Conservation (phyloP, 2,113 vertebrate species). For the Stomatorhinus ivindoensis region DNA sequence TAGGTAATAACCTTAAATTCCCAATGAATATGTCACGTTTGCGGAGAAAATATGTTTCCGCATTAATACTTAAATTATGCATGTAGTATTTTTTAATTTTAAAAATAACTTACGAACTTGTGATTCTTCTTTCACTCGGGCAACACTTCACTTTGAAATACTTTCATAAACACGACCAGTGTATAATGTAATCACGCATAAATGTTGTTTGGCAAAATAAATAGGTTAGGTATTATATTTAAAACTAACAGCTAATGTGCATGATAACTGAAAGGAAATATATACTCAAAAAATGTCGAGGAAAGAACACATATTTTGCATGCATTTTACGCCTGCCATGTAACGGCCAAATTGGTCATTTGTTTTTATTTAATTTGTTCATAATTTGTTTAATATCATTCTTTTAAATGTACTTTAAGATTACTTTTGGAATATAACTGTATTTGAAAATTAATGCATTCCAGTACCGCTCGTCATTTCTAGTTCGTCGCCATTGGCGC, state of each 20-base stretch:
- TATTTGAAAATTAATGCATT: not conserved
- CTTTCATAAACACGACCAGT: not conserved
- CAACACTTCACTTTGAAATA: not conserved
- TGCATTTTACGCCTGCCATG: not conserved
- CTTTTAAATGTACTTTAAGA: not conserved
- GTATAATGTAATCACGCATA: not conserved
- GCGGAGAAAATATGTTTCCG: not conserved
- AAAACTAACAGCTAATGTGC: not conserved
- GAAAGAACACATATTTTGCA: not conserved
- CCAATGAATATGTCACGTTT: not conserved
- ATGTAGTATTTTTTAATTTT: not conserved
- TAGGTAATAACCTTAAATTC: not conserved
- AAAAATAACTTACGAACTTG: not conserved
- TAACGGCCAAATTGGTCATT: not conserved
- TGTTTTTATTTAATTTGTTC: not conserved
- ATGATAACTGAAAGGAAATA: not conserved
- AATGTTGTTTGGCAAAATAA: not conserved
- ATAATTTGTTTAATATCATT: not conserved
- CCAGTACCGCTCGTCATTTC: not conserved
- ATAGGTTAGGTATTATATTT: not conserved
- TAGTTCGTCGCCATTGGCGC: constrained; percentile 42
- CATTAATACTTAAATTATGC: not conserved
- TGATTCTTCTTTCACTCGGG: not conserved
- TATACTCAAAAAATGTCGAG: not conserved
- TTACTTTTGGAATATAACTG: not conserved